A percentile compares a stretch with the other conserved stretches of the same genome.
These are phyloP conservation scores for Rhombomys opimus DNA, from an alignment of 2,113 vertebrate species.

Conservation along the genomic window DNA sequence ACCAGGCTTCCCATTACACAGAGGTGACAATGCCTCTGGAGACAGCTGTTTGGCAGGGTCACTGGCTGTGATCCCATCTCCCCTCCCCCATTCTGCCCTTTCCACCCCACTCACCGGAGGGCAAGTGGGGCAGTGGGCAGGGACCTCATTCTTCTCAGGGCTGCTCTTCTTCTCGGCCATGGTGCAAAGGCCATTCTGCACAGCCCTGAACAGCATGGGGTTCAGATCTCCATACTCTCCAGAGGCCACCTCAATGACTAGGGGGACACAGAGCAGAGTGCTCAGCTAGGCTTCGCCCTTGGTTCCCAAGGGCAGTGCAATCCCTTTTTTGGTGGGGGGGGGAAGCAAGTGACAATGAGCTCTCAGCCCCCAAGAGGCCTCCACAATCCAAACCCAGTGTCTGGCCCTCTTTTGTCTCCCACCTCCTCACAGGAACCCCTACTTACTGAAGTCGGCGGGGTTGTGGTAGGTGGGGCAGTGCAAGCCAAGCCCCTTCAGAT, in stretches of 20 bases:
- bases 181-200: constrained; percentile 95
- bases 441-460: constrained; percentile 99
- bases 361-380: not conserved
- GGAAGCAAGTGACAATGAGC: not conserved
- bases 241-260: constrained; percentile 98
- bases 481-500: constrained; percentile 96
- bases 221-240: constrained; percentile 99
- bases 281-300: not conserved
- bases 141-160: constrained; percentile 89
- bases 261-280: constrained; percentile 25
- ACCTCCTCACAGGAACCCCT: not conserved
- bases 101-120: constrained; percentile 87
- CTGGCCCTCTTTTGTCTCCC: not conserved
- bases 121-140: constrained; percentile 89
- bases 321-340: not conserved
- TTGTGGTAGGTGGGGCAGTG: constrained; percentile 99
- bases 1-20: not conserved
- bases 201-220: constrained; percentile 95
- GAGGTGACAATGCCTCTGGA: not conserved
- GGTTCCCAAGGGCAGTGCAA: not conserved
- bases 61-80: not conserved
- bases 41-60: not conserved
- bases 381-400: not conserved
- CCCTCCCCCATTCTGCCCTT: not conserved
- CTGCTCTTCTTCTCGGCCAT: constrained; percentile 94